A percentile compares a stretch with the other conserved stretches of the same genome.
Conservation (phyloP, 2,113 vertebrate species). For the Sprattus sprattus region DNA sequence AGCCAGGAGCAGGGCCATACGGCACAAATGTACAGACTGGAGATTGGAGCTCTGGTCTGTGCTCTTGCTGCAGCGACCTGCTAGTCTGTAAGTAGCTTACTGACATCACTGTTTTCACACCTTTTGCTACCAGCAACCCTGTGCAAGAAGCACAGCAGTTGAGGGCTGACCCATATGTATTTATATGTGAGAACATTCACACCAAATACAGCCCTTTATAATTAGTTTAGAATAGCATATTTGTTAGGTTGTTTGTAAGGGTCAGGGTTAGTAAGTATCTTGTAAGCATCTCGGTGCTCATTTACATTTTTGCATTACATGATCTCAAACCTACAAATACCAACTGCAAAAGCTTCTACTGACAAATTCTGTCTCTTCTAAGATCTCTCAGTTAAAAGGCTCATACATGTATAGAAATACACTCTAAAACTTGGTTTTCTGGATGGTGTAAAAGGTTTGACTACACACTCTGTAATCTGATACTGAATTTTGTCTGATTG, state of each 20-base stretch:
- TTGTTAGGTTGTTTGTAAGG: not conserved
- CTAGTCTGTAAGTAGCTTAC: conserved; percentile 69
- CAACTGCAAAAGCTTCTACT: not conserved
- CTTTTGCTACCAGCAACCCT: not conserved
- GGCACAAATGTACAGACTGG: conserved; percentile 77
- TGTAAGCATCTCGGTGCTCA: not conserved
- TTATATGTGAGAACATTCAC: not conserved
- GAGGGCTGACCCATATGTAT: not conserved
- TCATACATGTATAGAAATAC: not conserved
- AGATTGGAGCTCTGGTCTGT: conserved; percentile 76
- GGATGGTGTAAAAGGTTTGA: not conserved
- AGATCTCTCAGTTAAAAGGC: not conserved
- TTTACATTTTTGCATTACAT: not conserved
- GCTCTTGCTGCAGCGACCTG: conserved; percentile 70
- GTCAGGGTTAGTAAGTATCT: not conserved
- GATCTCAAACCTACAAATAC: not conserved
- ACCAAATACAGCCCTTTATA: not conserved
- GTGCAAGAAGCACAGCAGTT: not conserved
- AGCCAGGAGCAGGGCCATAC: conserved; percentile 68
- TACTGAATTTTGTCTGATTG: not conserved
- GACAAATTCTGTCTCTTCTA: not conserved
- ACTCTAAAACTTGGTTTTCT: not conserved
- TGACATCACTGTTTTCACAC: not conserved
- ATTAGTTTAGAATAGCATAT: not conserved
- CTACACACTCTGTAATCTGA: not conserved